A percentile compares a stretch with the other conserved stretches of the same genome.
Evolutionary conservation across 2,888 invertebrate genomes (phyloP).

Genomic region (Chloroclysta siterata): DNA sequence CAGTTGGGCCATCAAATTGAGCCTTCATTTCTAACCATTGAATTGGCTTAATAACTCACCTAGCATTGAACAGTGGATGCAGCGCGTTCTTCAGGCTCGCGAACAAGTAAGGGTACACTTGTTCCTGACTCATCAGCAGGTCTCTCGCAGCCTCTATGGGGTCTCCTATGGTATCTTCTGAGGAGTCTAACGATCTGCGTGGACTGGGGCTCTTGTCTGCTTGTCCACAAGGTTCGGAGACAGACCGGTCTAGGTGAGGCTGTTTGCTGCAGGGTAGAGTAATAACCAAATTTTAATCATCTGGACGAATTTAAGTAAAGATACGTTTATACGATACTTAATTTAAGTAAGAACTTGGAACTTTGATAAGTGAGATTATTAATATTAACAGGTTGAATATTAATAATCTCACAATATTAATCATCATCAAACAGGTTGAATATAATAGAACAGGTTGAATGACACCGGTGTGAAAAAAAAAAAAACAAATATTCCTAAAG

Average conservation of each 20-base stretch:
- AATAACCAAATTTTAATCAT: not conserved
- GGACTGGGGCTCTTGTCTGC: constrained; percentile 42
- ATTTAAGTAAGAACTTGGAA: too few relatives aligned
- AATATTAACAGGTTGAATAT: too few relatives aligned
- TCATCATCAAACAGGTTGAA: too few relatives aligned
- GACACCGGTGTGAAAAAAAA: too few relatives aligned
- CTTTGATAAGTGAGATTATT: too few relatives aligned
- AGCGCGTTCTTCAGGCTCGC: constrained; percentile 90
- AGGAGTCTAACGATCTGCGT: constrained; percentile 40
- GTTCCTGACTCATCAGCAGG: constrained; percentile 90
- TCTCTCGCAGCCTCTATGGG: constrained; percentile 61
- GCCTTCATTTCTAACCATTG: not conserved
- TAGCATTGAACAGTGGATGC: constrained; percentile 89
- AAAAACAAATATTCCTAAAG: too few relatives aligned
- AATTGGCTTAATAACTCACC: constrained; percentile 52
- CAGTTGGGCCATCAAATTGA: too few relatives aligned
- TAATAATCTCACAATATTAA: too few relatives aligned
- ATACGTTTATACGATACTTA: too few relatives aligned
- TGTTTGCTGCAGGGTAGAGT: constrained; percentile 55
- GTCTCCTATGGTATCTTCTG: constrained; percentile 44
- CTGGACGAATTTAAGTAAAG: too few relatives aligned
- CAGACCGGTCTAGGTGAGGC: constrained; percentile 51
- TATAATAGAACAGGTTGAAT: too few relatives aligned
- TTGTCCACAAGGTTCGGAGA: constrained; percentile 56
- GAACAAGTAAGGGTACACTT: constrained; percentile 90